Conservation (phyloP, 2,113 vertebrate genomes). For the Ciconia maguari region DNA sequence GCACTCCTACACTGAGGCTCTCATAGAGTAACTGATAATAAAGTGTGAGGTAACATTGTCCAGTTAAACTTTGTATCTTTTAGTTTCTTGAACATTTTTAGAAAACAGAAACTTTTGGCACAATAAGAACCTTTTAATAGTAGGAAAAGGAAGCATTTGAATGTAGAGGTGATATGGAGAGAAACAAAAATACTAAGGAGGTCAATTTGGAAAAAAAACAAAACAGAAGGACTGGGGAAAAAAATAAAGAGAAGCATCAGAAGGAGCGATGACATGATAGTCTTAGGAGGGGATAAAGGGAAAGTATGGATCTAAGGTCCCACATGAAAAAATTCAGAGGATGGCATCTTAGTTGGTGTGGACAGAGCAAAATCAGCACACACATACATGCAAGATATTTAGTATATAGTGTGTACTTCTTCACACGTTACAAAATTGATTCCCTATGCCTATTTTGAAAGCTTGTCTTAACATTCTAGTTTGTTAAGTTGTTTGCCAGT, state of each 20-base stretch:
- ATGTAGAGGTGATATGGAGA: background rate
- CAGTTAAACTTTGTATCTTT: background rate
- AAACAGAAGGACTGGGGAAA: background rate
- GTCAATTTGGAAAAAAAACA: background rate
- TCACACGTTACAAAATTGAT: background rate
- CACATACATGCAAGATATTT: background rate
- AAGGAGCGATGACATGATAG: background rate
- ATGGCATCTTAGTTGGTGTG: background rate
- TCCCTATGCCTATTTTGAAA: background rate
- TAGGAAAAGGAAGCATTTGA: background rate
- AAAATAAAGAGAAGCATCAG: background rate
- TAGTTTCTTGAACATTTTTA: background rate
- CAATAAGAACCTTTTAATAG: background rate
- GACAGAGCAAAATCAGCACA: background rate
- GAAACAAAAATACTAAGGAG: background rate
- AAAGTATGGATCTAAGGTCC: background rate
- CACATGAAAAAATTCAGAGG: background rate
- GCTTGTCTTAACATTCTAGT: background rate
- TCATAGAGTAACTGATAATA: background rate
- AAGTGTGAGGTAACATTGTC: background rate
- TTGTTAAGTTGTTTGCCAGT: background rate
- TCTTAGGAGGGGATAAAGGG: background rate
- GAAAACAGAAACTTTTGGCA: background rate
- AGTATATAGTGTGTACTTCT: background rate
- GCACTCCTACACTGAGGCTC: background rate